Base-by-base conservation (phyloP, 2,113 vertebrate genomes). In the Nothoprocta perdicaria region DNA sequence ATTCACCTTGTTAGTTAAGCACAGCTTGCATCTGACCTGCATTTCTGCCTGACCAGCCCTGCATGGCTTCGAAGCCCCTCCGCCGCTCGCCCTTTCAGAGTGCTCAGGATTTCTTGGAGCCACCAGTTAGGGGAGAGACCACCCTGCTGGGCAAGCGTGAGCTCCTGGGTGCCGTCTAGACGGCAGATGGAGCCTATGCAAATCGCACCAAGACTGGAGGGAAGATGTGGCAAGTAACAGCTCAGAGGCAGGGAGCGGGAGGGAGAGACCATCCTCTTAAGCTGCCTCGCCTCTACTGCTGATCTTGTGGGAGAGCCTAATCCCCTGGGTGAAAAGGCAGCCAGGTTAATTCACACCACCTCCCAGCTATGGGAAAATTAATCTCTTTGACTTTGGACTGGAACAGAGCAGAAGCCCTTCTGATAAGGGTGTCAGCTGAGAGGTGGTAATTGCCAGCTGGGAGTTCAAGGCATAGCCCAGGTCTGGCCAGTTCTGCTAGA, bases 131-230 rank as follows among this genome's bases (percentile, higher is more conserved):
- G 66, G 73, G 43, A 81, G 89, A 90, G 71, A 82, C 78, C 62
- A 58, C n/a, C n/a, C 26, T 68, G 50, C 48, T 69, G 89, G 93
- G 71, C 86, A 92, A 57, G 23, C 78, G 24, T 17, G n/a, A 76
- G 81, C 82, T 89, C 53, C 63, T 92, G 79, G 58, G 84, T 87
- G 67, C 84, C 0, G 60, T 96, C 91, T 95, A 93, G 89, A 91
- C 40, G 0, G 74, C 93, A 94, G 86, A 81, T 90, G 84, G 68
- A 27, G 22, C 68, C 71, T 89, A 72, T 92, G 84, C 71, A 94
- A 94, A 95, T 94, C 8, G 31, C 35, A 53, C 0, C 0, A 71
- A 84, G 58, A 58, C 48, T 79, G 43, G 18, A 65, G n/a, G 53
- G 76, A 50, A 68, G 24, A 88, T 27, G 12, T 3, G 1, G 58